phyloP scores from a whole-genome alignment of 2,888 invertebrate species.

The Meliscaeva auricollis region DNA sequence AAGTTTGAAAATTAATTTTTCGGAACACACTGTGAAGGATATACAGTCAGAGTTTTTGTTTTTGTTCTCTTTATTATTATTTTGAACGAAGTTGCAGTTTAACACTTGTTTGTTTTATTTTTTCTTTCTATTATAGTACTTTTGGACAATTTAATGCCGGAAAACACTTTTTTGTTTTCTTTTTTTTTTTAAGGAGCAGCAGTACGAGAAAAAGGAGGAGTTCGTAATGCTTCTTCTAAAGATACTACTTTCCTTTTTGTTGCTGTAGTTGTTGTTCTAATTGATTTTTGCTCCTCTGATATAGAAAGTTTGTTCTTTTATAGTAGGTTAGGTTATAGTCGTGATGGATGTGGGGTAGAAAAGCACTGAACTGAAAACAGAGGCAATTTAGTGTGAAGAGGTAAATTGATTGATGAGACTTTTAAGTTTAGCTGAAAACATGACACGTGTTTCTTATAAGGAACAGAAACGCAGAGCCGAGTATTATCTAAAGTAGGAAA shows the following conservation, averaged over 20 bases:
- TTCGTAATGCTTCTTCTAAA: not conserved
- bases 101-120: constrained; percentile 49
- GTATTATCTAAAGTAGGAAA: not conserved
- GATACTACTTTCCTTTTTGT: constrained; percentile 18
- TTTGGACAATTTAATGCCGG: constrained; percentile 35
- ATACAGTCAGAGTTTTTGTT: constrained; percentile 8
- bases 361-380: constrained; percentile 20
- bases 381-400: constrained; percentile 36
- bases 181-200: not conserved
- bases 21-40: constrained; percentile 33
- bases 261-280: constrained; percentile 40
- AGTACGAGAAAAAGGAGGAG: not conserved
- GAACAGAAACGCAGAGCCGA: not conserved
- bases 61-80: not conserved
- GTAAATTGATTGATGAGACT: constrained; percentile 44
- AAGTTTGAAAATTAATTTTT: constrained; percentile 73
- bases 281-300: constrained; percentile 14
- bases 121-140: not conserved
- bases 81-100: constrained; percentile 43
- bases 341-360: not conserved
- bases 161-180: constrained; percentile 26
- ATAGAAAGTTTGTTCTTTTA: constrained; percentile 29
- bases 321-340: not conserved
- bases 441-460: constrained; percentile 33
- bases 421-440: constrained; percentile 40